Base-by-base conservation (phyloP, 2,797 vertebrate genomes). In the Morus bassanus region DNA sequence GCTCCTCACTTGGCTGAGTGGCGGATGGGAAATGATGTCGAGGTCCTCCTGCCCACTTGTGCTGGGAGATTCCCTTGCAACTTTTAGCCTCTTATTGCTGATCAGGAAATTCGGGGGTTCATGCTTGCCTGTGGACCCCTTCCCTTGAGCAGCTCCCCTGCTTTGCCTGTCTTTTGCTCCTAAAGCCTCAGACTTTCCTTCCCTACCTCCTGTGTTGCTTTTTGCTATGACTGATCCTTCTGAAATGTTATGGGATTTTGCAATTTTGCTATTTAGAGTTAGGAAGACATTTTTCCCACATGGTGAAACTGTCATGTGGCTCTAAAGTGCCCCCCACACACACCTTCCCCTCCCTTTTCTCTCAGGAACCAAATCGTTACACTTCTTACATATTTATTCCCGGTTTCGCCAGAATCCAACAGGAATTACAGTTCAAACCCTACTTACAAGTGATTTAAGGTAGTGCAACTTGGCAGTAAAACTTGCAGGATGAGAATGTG, bases 381-480 rank as follows among this genome's bases (percentile, higher is more conserved):
- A 50, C n/a, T 79, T 54, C 61, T 94, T 74, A 91, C 50, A 57
- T 89, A 68, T 92, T 87, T 33, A 70, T 91, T 60, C 85, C 56
- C 0, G 0, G 24, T 82, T 93, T 93, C 93, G 76, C 91, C 94
- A 91, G 91, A 56, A 87, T 63, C 74, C 86, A 65, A 57, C 39
- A 69, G 3, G 94, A 89, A 82, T 91, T 92, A 19, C 81, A 17
- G 88, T 27, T 83, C 77, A 92, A 84, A 72, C 33, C 60, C 46
- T 57, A 39, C 69, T 85, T 61, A 67, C 0, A 59, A 92, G 78
- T 80, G 88, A 95, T 91, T 96, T 93, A 92, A 96, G 93, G 88
- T 91, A 95, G 85, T 94, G 33, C n/a, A 69, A 65, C 46, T 95
- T 87, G 95, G 78, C 92, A 93, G 85, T 4, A 11, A 69, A 82